Percentiles rank a stretch among this genome's conserved stretches.
phyloP scores from a whole-genome alignment of 2,797 vertebrate species.

The Loris lydekkerianus region DNA sequence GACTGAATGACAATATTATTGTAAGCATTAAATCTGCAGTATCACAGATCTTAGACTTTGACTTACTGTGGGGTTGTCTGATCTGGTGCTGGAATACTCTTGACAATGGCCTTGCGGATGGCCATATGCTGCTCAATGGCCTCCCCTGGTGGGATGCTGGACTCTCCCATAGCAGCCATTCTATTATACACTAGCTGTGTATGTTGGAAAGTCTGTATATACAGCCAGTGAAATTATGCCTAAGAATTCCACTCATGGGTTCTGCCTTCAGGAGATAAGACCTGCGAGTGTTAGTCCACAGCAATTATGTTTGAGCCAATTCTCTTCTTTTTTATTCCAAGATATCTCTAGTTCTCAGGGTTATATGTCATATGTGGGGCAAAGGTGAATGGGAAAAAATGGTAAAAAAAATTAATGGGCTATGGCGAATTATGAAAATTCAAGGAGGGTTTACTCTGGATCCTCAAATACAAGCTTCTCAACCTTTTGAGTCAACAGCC shows the following conservation, averaged over 20 bases:
- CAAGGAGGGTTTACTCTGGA: background rate
- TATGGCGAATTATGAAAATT: background rate
- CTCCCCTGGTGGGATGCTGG: background rate
- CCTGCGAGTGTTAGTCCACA: background rate
- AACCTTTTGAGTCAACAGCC: background rate
- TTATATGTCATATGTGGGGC: background rate
- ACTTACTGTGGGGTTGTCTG: background rate
- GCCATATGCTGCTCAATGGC: background rate
- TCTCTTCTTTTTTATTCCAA: constrained; percentile 26
- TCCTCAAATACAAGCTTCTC: background rate
- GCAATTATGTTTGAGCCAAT: background rate
- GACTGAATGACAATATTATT: background rate
- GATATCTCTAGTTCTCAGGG: background rate
- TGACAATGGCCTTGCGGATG: background rate
- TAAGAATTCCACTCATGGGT: background rate
- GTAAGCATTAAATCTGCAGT: background rate
- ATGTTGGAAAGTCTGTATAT: background rate
- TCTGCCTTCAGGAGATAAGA: constrained; percentile 7
- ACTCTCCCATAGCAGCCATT: background rate
- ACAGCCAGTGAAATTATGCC: background rate
- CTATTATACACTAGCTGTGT: background rate
- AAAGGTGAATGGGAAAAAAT: constrained; percentile 26
- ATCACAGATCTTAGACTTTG: background rate
- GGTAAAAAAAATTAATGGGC: background rate
- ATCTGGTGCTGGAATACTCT: background rate